Evolutionary conservation across 2,888 invertebrate genomes (phyloP), one percentile per base, ranked within the genome.

Genomic region (Eupithecia insigniata): DNA sequence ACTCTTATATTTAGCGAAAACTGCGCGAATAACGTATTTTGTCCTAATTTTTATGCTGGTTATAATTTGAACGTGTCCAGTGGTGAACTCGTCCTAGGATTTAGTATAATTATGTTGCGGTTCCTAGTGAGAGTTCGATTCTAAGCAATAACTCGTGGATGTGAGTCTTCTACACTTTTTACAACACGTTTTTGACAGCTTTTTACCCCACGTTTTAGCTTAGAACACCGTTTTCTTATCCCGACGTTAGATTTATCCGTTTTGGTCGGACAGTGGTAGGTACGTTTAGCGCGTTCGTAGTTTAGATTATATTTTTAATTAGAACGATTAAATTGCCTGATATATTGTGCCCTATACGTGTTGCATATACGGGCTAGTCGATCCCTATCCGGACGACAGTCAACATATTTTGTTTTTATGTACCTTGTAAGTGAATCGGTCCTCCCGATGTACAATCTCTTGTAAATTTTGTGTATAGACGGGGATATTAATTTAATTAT

Each of bases 401-500:
- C 67, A 62, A 62, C 69, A 84, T 80, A 82, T 83, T 76, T 85
- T 84, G 83, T 88, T 71, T 74, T 69, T 65, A 46, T 67, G 60
- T 69, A 89, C 87, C 85, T 90, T 89, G 12, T 89, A 89, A 86
- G 87, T 89, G 85, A 79, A 76, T 80, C 89, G 89, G 89, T 84
- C 72, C 82, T 76, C 81, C 90, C 90, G 90, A 85, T 91, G 88
- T 90, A 92, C 90, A 92, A 90, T 91, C 90, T 90, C 90, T 89
- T 93, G 93, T 93, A 93, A 91, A 92, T 90, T 85, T 90, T 92
- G 91, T 92, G 92, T 92, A 92, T 90, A 93, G 92, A 90, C 86
- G 91, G 92, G 92, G 89, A 91, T 91, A 91, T 92, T 92, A 91
- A 92, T 92, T 92, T 92, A 92, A 92, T 91, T 93, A 92, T 90